These are phyloP conservation scores for Equus quagga DNA, from an alignment of 2,113 vertebrate species.

Conservation along the genomic window DNA sequence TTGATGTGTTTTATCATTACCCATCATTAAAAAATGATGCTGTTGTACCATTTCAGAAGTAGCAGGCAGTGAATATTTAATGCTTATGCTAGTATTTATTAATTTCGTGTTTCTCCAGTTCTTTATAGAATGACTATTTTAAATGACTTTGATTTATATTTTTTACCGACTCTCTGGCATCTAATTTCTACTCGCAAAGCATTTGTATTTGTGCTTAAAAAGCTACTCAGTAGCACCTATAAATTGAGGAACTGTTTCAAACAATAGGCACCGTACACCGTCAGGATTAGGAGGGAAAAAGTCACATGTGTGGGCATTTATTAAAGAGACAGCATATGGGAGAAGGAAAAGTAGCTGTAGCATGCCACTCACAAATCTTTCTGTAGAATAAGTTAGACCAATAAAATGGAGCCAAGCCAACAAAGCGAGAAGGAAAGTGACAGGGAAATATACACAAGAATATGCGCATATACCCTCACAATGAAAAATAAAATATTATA, in stretches of 20 bases:
- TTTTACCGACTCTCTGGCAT: constrained; percentile 38
- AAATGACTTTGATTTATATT: constrained; percentile 46
- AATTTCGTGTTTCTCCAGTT: constrained; percentile 29
- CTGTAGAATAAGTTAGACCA: constrained; percentile 45
- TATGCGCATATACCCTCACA: background rate
- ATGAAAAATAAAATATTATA: background rate
- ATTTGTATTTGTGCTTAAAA: constrained; percentile 68
- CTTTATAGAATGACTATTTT: constrained; percentile 43
- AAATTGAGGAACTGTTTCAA: constrained; percentile 66
- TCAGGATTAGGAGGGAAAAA: constrained; percentile 17
- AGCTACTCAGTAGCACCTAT: background rate
- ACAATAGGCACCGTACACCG: constrained; percentile 67
- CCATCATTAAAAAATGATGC: constrained; percentile 81
- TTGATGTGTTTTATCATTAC: constrained; percentile 77
- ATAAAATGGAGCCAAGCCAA: constrained; percentile 13
- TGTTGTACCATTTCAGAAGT: constrained; percentile 63
- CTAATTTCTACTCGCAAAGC: constrained; percentile 53
- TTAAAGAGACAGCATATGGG: background rate
- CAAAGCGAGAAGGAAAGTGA: background rate
- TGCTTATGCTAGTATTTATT: constrained; percentile 58
- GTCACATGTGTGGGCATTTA: constrained; percentile 12
- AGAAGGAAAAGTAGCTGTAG: background rate
- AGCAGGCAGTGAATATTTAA: constrained; percentile 66
- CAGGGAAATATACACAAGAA: background rate
- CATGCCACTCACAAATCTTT: background rate